phyloP scores from a whole-genome alignment of 2,797 vertebrate genomes.

The Sandelia bainsii region DNA sequence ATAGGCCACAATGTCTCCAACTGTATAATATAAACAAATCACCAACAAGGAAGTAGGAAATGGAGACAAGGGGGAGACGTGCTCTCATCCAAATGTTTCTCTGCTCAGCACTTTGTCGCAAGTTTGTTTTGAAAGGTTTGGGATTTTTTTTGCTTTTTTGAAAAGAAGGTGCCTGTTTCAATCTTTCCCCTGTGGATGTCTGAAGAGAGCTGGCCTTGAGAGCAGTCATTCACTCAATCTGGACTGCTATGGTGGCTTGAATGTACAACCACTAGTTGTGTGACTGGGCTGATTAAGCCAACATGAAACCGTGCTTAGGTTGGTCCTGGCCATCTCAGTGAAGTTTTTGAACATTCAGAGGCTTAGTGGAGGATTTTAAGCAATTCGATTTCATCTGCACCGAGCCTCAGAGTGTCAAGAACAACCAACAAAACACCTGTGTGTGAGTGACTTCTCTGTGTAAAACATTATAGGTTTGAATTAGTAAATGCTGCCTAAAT shows the following conservation, averaged over 20 bases:
- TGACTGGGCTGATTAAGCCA: constrained; percentile 81
- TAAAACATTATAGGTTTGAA: constrained; percentile 47
- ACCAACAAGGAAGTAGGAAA: constrained; percentile 20
- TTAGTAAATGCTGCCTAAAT: constrained; percentile 55
- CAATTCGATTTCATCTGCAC: constrained; percentile 25
- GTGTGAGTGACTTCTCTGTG: constrained; percentile 40
- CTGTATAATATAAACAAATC: constrained; percentile 55
- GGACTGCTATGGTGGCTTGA: constrained; percentile 32
- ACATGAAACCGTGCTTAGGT: constrained; percentile 55
- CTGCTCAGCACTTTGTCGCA: constrained; percentile 31
- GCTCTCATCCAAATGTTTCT: constrained; percentile 34
- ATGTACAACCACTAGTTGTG: constrained; percentile 77
- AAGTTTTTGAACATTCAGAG: constrained; percentile 44
- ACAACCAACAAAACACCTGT: constrained; percentile 47
- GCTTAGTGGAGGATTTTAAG: constrained; percentile 15
- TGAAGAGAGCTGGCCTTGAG: constrained; percentile 45
- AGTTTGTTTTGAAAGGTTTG: constrained; percentile 32
- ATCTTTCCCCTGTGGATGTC: constrained; percentile 27
- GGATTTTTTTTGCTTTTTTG: constrained; percentile 6
- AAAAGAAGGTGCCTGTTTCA: constrained; percentile 37
- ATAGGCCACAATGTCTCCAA: constrained; percentile 25
- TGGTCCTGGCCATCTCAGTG: constrained; percentile 1
- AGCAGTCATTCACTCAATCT: constrained; percentile 32
- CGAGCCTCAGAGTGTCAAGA: constrained; percentile 19
- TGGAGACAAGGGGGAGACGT: constrained; percentile 28